phyloP scores from a whole-genome alignment of 2,888 invertebrate species.

The Molorchus minor region DNA sequence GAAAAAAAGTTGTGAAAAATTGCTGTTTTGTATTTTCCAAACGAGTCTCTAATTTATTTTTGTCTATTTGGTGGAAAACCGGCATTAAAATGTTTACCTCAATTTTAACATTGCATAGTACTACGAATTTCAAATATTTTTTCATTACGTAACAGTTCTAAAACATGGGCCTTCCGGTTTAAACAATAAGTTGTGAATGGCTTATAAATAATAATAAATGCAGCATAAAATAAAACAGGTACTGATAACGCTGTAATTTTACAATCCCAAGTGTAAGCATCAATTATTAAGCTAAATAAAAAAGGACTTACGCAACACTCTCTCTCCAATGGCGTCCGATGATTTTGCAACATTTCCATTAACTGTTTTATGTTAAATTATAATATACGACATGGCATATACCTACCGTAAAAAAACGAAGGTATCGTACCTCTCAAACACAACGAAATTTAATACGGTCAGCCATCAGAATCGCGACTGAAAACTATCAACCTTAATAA shows the following conservation, averaged over 20 bases:
- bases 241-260: neutral
- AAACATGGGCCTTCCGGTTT: conserved; percentile 6
- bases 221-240: conserved; percentile 10
- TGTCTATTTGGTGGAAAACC: neutral
- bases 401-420: too few relatives aligned
- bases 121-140: neutral
- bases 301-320: too few relatives aligned
- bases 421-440: too few relatives aligned
- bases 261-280: neutral
- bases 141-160: neutral
- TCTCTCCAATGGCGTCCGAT: too few relatives aligned
- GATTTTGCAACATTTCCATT: neutral
- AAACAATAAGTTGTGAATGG: conserved; percentile 11
- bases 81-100: neutral
- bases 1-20: neutral
- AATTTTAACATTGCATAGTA: neutral
- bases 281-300: too few relatives aligned
- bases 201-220: conserved; percentile 16
- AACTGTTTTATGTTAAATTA: neutral
- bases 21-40: neutral
- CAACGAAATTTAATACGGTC: neutral
- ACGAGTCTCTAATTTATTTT: neutral
- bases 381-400: neutral
- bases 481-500: conserved; percentile 5
- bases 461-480: neutral